These are phyloP conservation scores for Elegia similella DNA, from an alignment of 2,888 invertebrate genomes.

Conservation along the genomic window DNA sequence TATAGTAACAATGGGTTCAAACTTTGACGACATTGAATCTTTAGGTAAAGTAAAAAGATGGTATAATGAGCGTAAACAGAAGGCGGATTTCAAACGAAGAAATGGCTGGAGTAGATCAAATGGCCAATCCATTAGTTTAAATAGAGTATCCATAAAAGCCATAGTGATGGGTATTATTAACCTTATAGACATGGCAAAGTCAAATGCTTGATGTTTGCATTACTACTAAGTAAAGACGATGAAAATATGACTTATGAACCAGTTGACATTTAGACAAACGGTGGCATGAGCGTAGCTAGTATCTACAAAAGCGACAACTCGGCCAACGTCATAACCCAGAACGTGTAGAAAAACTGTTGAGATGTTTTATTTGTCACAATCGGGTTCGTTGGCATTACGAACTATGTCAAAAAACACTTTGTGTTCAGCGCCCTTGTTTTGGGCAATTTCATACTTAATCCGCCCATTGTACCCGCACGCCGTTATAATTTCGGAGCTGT, in stretches of 20 bases:
- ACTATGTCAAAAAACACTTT: too few relatives aligned
- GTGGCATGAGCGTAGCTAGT: neutral
- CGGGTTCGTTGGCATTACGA: too few relatives aligned
- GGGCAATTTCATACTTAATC: neutral
- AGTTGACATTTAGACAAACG: neutral
- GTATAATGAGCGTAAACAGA: slow-evolving; percentile 26
- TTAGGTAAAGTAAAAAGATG: slow-evolving; percentile 32
- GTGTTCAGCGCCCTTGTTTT: neutral
- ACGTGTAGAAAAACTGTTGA: too few relatives aligned
- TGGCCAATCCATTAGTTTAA: slow-evolving; percentile 29
- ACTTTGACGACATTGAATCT: slow-evolving; percentile 30
- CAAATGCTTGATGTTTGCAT: too few relatives aligned
- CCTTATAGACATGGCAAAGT: too few relatives aligned
- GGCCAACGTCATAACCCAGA: too few relatives aligned
- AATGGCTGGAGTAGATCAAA: slow-evolving; percentile 33
- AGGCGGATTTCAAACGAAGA: slow-evolving; percentile 30
- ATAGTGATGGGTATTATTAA: too few relatives aligned
- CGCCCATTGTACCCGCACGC: neutral
- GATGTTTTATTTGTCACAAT: too few relatives aligned
- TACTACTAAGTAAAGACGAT: too few relatives aligned
- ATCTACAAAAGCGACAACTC: neutral
- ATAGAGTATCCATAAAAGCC: too few relatives aligned
- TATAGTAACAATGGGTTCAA: slow-evolving; percentile 31
- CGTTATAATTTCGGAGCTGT: neutral
- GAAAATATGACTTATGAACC: too few relatives aligned